A percentile compares a stretch with the other conserved stretches of the same genome.
Evolutionary conservation across 2,113 vertebrate genomes (phyloP).

Genomic region (Tetrao urogallus): DNA sequence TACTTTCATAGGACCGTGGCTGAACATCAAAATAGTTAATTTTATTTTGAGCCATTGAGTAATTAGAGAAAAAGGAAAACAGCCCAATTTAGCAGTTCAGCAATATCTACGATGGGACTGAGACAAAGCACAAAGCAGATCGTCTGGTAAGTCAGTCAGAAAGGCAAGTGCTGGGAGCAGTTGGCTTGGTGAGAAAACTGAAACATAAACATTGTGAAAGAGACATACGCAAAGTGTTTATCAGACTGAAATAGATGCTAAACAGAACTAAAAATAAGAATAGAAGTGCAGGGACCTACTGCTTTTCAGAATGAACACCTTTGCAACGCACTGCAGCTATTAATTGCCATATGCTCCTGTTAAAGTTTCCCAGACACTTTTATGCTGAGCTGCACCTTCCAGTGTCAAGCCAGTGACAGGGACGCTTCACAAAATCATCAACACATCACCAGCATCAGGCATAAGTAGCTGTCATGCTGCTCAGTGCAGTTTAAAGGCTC

Average conservation of each 20-base stretch:
- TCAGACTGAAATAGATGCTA: conserved; percentile 48
- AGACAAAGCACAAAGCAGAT: conserved; percentile 10
- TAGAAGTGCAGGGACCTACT: neutral
- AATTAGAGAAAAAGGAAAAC: neutral
- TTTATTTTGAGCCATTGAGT: neutral
- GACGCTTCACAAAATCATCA: conserved; percentile 2
- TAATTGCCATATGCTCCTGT: neutral
- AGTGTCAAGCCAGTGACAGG: neutral
- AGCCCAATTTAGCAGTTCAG: neutral
- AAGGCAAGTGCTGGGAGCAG: conserved; percentile 38
- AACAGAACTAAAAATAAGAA: conserved; percentile 60
- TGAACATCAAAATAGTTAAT: neutral
- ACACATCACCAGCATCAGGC: neutral
- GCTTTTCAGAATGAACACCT: conserved; percentile 20
- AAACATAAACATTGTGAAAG: conserved; percentile 58
- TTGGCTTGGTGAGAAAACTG: conserved; percentile 60
- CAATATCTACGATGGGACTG: neutral
- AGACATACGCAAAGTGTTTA: conserved; percentile 23
- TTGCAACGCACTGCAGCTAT: neutral
- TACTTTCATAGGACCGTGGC: neutral
- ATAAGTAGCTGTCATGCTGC: neutral
- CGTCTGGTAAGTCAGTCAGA: neutral
- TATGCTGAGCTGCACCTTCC: neutral
- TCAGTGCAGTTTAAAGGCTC: neutral
- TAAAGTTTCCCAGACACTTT: conserved; percentile 2